These are phyloP conservation scores for Anniella stebbinsi DNA, from an alignment of 2,797 vertebrate species.

Conservation along the genomic window DNA sequence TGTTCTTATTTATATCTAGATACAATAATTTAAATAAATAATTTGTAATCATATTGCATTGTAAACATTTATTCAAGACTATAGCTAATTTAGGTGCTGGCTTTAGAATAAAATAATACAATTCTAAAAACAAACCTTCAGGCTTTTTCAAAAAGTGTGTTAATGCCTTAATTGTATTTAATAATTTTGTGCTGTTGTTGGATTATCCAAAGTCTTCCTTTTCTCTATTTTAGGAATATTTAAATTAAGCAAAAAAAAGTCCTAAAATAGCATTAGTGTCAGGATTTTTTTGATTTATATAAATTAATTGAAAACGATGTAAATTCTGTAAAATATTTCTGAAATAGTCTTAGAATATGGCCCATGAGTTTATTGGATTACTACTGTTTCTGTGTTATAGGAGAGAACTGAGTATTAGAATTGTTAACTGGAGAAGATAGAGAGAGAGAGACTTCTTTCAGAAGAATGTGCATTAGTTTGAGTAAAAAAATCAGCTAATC, in stretches of 20 bases:
- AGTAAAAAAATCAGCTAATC: conserved; percentile 18
- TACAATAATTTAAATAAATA: not conserved
- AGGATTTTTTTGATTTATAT: not conserved
- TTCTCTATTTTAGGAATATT: not conserved
- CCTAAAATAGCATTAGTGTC: not conserved
- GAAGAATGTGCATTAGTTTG: not conserved
- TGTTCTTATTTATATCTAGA: not conserved
- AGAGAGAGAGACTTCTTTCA: not conserved
- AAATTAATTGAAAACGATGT: not conserved
- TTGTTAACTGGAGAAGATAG: not conserved
- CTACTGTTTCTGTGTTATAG: conserved; percentile 6
- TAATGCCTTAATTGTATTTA: not conserved
- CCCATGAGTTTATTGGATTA: not conserved
- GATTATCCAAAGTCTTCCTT: not conserved
- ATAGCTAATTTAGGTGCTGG: not conserved
- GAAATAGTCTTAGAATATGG: not conserved
- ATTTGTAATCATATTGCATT: not conserved
- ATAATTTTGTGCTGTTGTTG: not conserved
- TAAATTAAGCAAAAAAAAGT: not conserved
- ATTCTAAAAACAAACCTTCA: not conserved
- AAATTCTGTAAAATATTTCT: not conserved
- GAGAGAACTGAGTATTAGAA: not conserved
- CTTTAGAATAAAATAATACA: not conserved
- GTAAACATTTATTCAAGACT: not conserved
- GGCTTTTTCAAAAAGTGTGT: not conserved